Percentiles rank a stretch among this genome's conserved stretches.
These are phyloP conservation scores for Temnothorax nylanderi DNA, from an alignment of 1,140 invertebrate genomes.

Conservation along the genomic window DNA sequence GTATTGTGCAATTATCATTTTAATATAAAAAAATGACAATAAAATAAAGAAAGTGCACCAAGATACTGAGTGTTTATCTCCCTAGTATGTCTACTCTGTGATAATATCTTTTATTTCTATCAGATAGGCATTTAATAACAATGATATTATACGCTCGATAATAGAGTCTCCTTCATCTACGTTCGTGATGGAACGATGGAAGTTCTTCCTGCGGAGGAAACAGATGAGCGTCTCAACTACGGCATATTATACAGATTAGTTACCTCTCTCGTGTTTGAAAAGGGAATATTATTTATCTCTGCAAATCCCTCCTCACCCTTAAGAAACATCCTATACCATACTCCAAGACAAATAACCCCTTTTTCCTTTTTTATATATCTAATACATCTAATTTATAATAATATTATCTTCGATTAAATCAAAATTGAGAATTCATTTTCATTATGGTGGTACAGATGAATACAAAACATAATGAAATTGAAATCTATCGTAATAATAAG, in stretches of 20 bases:
- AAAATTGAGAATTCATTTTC: not conserved
- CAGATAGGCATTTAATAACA: not conserved
- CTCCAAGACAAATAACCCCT: not conserved
- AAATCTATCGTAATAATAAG: not conserved
- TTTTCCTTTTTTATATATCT: not conserved
- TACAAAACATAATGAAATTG: not conserved
- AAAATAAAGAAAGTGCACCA: not conserved
- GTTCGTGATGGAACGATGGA: not conserved
- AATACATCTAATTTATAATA: not conserved
- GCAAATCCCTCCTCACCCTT: conserved; percentile 27
- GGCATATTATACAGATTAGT: conserved; percentile 86
- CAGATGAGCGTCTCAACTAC: conserved; percentile 84
- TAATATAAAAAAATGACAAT: not conserved
- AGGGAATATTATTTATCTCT: conserved; percentile 84
- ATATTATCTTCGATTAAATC: not conserved
- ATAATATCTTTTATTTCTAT: not conserved
- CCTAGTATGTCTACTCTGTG: not conserved
- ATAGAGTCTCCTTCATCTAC: not conserved
- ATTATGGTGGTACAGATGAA: not conserved
- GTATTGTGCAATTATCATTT: not conserved
- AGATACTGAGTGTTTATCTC: not conserved
- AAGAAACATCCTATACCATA: not conserved
- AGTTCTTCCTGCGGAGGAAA: conserved; percentile 65
- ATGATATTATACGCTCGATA: not conserved
- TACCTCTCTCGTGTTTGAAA: conserved; percentile 80